Percentiles rank a stretch among this genome's conserved stretches.
Conservation (phyloP, 2,113 vertebrate genomes). For the Eubucco bourcierii region DNA sequence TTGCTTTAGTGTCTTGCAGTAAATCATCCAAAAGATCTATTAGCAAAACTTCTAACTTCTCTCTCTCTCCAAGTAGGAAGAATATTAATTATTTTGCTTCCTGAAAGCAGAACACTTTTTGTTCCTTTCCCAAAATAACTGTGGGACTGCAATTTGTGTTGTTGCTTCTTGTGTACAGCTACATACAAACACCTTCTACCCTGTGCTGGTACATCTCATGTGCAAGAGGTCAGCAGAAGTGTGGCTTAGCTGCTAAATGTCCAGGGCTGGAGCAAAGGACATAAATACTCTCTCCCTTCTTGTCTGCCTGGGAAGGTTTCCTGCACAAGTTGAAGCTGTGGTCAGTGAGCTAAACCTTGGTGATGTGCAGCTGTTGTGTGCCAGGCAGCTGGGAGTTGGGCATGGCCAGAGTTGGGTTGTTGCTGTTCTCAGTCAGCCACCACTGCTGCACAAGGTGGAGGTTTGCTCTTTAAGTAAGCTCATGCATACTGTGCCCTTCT, state of each 20-base stretch:
- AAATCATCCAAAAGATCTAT: slow-evolving; percentile 67
- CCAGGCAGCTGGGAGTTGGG: not conserved
- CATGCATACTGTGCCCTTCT: not conserved
- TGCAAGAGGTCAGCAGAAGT: not conserved
- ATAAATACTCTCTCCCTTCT: not conserved
- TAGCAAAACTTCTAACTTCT: slow-evolving; percentile 54
- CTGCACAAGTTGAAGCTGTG: not conserved
- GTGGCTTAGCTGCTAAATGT: not conserved
- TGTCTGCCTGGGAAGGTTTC: not conserved
- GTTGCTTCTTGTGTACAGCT: not conserved
- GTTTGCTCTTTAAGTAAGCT: not conserved
- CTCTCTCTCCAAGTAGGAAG: slow-evolving; percentile 25
- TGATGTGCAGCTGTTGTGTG: not conserved
- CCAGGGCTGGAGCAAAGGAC: not conserved
- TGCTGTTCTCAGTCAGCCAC: not conserved
- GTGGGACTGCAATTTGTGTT: not conserved
- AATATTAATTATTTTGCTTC: slow-evolving; percentile 50
- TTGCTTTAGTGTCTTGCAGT: slow-evolving; percentile 48
- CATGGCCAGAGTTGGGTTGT: not conserved
- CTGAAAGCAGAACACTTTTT: not conserved
- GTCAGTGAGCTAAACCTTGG: not conserved
- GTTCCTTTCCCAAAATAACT: not conserved
- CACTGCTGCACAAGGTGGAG: not conserved
- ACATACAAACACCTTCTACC: not conserved
- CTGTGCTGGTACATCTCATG: not conserved